These are phyloP conservation scores for Adoxophyes honmai DNA, from an alignment of 1,140 invertebrate genomes.

Conservation along the genomic window DNA sequence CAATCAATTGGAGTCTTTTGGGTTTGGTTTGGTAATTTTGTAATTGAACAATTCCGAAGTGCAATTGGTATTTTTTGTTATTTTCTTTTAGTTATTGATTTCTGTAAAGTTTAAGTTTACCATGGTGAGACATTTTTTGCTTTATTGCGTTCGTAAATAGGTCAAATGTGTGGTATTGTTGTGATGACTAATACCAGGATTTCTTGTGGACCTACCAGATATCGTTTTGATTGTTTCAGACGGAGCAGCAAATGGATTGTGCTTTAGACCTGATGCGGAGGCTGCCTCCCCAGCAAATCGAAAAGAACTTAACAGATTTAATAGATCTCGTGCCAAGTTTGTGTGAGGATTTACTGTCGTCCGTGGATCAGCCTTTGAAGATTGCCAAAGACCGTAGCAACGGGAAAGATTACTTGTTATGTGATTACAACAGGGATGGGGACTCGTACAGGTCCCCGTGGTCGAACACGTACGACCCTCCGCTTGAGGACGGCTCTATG, in stretches of 20 bases:
- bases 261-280: slow-evolving; percentile 99
- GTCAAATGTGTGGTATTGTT: slow-evolving; percentile 38
- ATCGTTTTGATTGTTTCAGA: slow-evolving; percentile 79
- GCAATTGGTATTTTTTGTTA: slow-evolving; percentile 14
- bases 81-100: slow-evolving; percentile 14
- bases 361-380: slow-evolving; percentile 99
- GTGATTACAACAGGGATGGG: slow-evolving; percentile 98
- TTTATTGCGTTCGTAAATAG: background rate
- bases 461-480: slow-evolving; percentile 99
- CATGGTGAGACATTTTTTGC: slow-evolving; percentile 31
- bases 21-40: slow-evolving; percentile 16
- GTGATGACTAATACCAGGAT: slow-evolving; percentile 68
- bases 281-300: slow-evolving; percentile 98
- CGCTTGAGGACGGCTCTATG: slow-evolving; percentile 98
- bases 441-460: slow-evolving; percentile 99
- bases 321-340: slow-evolving; percentile 97
- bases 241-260: slow-evolving; percentile 98
- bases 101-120: slow-evolving; percentile 13
- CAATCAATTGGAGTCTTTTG: slow-evolving; percentile 15
- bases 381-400: slow-evolving; percentile 96
- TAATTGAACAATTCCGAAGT: slow-evolving; percentile 14
- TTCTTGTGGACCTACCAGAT: slow-evolving; percentile 21
- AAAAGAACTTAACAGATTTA: slow-evolving; percentile 98
- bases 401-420: slow-evolving; percentile 98
- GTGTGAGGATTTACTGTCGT: slow-evolving; percentile 97